Evolutionary conservation across 2,113 vertebrate species (phyloP).

Genomic region (Saccopteryx leptura): DNA sequence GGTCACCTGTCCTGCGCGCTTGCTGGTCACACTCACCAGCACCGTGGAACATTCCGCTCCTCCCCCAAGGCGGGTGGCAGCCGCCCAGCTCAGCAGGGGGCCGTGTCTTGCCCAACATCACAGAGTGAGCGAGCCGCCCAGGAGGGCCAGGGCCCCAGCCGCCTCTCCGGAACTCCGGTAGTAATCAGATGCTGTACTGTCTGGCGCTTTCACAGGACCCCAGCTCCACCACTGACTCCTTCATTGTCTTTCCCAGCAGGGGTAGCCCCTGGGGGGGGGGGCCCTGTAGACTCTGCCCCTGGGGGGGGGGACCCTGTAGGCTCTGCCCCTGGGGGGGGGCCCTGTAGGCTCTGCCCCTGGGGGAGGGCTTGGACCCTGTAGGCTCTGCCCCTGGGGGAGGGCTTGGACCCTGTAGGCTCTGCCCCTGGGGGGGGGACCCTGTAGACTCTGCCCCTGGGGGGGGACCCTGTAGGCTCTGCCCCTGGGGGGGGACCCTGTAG

Average conservation of each 20-base stretch:
- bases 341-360: too few relatives aligned
- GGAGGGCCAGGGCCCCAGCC: not conserved
- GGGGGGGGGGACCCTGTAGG: not conserved
- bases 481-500: too few relatives aligned
- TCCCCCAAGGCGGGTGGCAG: not conserved
- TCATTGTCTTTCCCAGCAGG: not conserved
- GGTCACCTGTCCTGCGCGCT: not conserved
- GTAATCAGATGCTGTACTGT: not conserved
- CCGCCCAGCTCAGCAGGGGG: not conserved
- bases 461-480: too few relatives aligned
- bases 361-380: too few relatives aligned
- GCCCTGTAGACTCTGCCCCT: not conserved
- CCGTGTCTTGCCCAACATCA: not conserved
- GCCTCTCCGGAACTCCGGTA: not conserved
- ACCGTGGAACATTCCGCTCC: not conserved
- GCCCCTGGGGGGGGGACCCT: too few relatives aligned
- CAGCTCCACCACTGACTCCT: not conserved
- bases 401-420: too few relatives aligned
- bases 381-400: too few relatives aligned
- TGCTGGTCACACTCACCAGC: too few relatives aligned
- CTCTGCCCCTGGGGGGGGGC: too few relatives aligned
- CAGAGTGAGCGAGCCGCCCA: not conserved
- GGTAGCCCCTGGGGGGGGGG: not conserved
- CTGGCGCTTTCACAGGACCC: not conserved
- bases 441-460: not conserved